phyloP scores from a whole-genome alignment of 2,113 vertebrate species.

The Peromyscus californicus region DNA sequence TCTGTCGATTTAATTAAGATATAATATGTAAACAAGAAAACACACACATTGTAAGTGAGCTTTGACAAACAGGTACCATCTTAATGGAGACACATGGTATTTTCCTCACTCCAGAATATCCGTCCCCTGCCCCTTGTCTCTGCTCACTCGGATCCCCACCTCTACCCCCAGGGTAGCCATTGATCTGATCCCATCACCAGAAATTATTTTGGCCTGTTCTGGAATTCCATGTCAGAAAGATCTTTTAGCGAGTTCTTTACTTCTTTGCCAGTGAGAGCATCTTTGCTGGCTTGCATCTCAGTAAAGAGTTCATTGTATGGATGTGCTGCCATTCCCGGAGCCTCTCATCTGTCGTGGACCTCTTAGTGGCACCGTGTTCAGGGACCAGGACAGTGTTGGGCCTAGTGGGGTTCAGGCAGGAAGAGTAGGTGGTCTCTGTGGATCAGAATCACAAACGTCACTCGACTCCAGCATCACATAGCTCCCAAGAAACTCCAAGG shows the following conservation, averaged over 20 bases:
- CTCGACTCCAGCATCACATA: neutral
- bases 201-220: neutral
- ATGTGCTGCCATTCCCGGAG: rapidly evolving
- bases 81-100: neutral
- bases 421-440: neutral
- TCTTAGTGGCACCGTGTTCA: rapidly evolving
- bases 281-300: rapidly evolving
- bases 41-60: slow-evolving; percentile 14
- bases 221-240: neutral
- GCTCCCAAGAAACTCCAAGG: neutral
- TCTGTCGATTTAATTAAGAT: slow-evolving; percentile 65
- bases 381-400: neutral
- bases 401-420: neutral
- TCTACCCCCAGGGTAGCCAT: neutral
- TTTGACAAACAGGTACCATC: slow-evolving; percentile 14
- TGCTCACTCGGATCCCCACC: neutral
- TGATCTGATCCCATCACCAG: neutral
- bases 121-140: rapidly evolving
- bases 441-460: neutral
- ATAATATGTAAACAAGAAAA: slow-evolving; percentile 66
- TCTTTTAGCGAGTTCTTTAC: neutral
- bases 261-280: neutral
- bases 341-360: neutral
- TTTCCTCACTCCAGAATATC: neutral
- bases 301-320: neutral